Evolutionary conservation across 2,113 vertebrate genomes (phyloP), one percentile per base, ranked within the genome.

Genomic region (Psettodes erumei): DNA sequence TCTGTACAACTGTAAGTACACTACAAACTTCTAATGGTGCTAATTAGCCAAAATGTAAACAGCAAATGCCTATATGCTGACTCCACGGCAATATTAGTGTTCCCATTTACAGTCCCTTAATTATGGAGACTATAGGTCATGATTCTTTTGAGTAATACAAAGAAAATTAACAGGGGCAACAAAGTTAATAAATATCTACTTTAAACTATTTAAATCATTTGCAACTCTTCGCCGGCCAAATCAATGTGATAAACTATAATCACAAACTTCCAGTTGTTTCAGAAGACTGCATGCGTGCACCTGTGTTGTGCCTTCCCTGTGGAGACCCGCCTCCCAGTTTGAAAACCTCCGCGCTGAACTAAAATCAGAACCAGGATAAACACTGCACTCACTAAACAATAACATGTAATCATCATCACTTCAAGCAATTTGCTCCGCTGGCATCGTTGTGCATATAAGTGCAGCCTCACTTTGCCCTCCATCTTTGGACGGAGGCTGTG

Each of bases 401-500:
- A 54, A 37, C 19, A 55, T 40, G 27, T 62, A 2, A 47, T 25
- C 8, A 1, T 9, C 32, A 15, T 35, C 19, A 58, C 2, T 33
- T 8, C 43, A 10, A 56, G 5, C 13, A 19, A 8, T 21, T 4
- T 8, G 6, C 18, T 12, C 1, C 13, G 3, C n/a, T n/a, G 1
- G 21, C 16, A 0, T 37, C 47, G 5, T 5, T 9, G 23, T 21
- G 43, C 12, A 18, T 3, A 38, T 3, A 38, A 45, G 47, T 25
- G 9, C 3, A 66, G 6, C 25, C 8, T 32, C 8, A 6, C 5
- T 18, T 43, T 48, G 35, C 45, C 56, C 64, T 74, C 42, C 10
- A 43, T 71, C 68, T 47, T 60, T 62, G 23, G 30, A 42, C 1
- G 8, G 6, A 60, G n/a, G 28, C 8, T 56, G 35, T 64, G 43